These are phyloP conservation scores for Macrophya alboannulata DNA, from an alignment of 2,888 invertebrate species.

Conservation along the genomic window DNA sequence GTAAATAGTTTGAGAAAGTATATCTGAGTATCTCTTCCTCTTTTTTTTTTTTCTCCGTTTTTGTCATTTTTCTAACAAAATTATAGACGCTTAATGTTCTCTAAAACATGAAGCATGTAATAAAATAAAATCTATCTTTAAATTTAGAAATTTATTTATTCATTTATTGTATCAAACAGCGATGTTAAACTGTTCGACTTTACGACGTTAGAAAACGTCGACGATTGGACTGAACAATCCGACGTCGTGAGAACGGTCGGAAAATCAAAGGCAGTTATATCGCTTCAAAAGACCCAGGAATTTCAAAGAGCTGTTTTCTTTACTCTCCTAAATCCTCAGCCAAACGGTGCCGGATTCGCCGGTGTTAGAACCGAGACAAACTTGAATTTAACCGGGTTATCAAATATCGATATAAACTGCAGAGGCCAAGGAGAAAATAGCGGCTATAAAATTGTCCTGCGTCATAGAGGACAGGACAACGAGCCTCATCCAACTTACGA, in stretches of 20 bases:
- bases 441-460: constrained; percentile 84
- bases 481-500: constrained; percentile 85
- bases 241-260: constrained; percentile 85
- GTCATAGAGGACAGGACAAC: constrained; percentile 83
- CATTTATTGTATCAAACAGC: constrained; percentile 59
- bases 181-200: constrained; percentile 82
- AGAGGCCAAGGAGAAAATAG: constrained; percentile 84
- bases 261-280: constrained; percentile 85
- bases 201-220: constrained; percentile 81
- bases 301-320: constrained; percentile 86
- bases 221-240: constrained; percentile 85
- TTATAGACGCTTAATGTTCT: neutral
- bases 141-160: constrained; percentile 31
- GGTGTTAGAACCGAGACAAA: constrained; percentile 82
- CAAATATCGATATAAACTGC: constrained; percentile 81
- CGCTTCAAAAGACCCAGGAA: constrained; percentile 83
- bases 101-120: neutral
- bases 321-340: constrained; percentile 85
- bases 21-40: neutral
- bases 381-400: constrained; percentile 81
- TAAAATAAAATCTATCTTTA: neutral
- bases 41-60: neutral
- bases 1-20: constrained; percentile 11
- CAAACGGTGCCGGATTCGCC: constrained; percentile 87
- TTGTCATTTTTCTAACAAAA: neutral